These are phyloP conservation scores for Cololabis saira DNA, from an alignment of 2,113 vertebrate species.

Conservation along the genomic window DNA sequence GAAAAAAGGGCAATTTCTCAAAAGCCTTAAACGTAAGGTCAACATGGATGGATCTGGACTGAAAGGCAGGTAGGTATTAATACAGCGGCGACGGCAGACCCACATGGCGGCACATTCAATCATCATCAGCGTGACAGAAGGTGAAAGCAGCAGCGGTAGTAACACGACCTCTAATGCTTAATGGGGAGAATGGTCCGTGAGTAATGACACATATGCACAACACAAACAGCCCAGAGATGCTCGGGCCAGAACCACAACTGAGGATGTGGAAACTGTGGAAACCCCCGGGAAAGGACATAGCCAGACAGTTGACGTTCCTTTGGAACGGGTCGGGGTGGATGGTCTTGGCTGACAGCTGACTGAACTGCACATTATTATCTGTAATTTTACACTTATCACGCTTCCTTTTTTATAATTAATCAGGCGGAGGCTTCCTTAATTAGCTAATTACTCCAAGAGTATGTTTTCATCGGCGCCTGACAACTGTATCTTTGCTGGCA, in stretches of 20 bases:
- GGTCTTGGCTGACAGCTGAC: neutral
- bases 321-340: constrained; percentile 6
- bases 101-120: constrained; percentile 3
- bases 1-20: neutral
- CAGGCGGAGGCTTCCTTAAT: constrained; percentile 20
- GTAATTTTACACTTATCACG: constrained; percentile 3
- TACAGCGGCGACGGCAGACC: neutral
- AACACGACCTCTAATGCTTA: constrained; percentile 35
- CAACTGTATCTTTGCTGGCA: constrained; percentile 23
- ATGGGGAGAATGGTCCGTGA: constrained; percentile 4
- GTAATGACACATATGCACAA: constrained; percentile 19
- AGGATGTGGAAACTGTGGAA: constrained; percentile 18
- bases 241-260: constrained; percentile 12
- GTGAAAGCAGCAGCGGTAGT: constrained; percentile 34
- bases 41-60: neutral
- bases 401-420: constrained; percentile 7
- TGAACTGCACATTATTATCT: constrained; percentile 7
- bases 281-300: constrained; percentile 2
- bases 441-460: constrained; percentile 19
- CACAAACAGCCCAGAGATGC: constrained; percentile 47
- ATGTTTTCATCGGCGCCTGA: constrained; percentile 16
- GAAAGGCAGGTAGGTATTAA: neutral
- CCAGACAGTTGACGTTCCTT: constrained; percentile 13
- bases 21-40: neutral
- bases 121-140: constrained; percentile 21